Conservation (phyloP, 2,113 vertebrate species). For the Pterocles burchelli region DNA sequence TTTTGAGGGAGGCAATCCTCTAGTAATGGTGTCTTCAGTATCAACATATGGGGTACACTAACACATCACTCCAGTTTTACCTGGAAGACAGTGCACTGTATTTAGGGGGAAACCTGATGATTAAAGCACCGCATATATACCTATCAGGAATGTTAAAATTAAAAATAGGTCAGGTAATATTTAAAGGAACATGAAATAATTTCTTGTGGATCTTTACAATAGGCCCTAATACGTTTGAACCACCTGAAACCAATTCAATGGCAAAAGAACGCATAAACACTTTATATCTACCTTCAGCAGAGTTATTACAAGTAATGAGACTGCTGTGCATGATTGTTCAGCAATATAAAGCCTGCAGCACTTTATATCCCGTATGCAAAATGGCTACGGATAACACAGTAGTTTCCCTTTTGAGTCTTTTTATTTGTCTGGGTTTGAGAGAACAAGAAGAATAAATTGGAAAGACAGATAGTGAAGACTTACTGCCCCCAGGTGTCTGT, state of each 20-base stretch:
- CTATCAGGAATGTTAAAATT: not conserved
- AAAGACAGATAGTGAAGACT: not conserved
- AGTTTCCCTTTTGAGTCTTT: not conserved
- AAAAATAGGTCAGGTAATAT: not conserved
- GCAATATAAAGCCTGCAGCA: not conserved
- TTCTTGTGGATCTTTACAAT: not conserved
- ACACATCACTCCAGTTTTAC: not conserved
- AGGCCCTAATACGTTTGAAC: not conserved
- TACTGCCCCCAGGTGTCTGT: slow-evolving; percentile 58
- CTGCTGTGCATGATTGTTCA: not conserved
- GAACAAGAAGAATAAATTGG: not conserved
- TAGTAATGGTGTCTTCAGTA: not conserved
- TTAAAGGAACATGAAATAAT: not conserved
- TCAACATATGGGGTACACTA: not conserved
- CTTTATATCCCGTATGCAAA: not conserved
- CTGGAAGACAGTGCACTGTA: not conserved
- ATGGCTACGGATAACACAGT: not conserved
- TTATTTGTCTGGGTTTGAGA: not conserved
- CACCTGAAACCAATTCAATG: not conserved
- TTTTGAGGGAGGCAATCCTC: not conserved
- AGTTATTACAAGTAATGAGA: not conserved
- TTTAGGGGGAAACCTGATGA: not conserved
- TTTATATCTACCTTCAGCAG: not conserved
- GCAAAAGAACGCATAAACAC: not conserved
- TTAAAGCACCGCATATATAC: not conserved